Percentiles rank a stretch among this genome's conserved stretches.
Evolutionary conservation across 2,797 vertebrate species (phyloP).

Genomic region (Forpus xanthops): DNA sequence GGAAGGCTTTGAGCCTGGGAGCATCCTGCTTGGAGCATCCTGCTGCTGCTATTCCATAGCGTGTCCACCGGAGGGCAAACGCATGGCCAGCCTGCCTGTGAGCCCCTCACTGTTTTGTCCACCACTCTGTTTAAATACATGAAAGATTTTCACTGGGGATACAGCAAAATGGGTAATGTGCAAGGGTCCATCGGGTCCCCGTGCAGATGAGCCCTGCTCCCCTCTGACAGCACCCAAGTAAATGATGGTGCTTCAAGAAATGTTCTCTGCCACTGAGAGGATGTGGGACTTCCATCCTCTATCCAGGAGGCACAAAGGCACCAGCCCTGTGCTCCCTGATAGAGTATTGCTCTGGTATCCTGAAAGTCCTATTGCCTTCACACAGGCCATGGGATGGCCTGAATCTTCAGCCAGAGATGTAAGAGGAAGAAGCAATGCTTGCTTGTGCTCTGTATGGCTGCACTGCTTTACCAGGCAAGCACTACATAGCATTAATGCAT

Average conservation of each 20-base stretch:
- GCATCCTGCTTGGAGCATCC: background rate
- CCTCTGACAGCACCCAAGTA: background rate
- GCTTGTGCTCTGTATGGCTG: background rate
- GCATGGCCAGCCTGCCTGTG: background rate
- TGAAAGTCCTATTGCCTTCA: background rate
- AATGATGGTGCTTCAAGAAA: background rate
- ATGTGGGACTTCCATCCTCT: background rate
- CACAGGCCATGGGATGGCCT: rapidly evolving
- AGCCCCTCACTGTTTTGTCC: background rate
- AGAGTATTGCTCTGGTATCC: background rate
- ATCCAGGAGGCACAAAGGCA: rapidly evolving
- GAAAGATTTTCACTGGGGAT: background rate
- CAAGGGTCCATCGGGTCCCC: rapidly evolving
- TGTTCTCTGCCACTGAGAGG: rapidly evolving
- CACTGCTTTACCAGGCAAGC: background rate
- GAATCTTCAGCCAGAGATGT: background rate
- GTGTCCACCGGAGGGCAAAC: slow-evolving; percentile 37
- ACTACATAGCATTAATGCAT: no score
- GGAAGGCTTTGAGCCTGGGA: background rate
- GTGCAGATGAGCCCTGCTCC: background rate
- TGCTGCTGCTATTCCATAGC: background rate
- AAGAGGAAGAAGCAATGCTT: background rate
- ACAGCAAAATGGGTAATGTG: rapidly evolving
- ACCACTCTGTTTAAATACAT: rapidly evolving
- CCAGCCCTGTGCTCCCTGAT: background rate